phyloP scores from a whole-genome alignment of 2,888 invertebrate species.

The Ischnura elegans region DNA sequence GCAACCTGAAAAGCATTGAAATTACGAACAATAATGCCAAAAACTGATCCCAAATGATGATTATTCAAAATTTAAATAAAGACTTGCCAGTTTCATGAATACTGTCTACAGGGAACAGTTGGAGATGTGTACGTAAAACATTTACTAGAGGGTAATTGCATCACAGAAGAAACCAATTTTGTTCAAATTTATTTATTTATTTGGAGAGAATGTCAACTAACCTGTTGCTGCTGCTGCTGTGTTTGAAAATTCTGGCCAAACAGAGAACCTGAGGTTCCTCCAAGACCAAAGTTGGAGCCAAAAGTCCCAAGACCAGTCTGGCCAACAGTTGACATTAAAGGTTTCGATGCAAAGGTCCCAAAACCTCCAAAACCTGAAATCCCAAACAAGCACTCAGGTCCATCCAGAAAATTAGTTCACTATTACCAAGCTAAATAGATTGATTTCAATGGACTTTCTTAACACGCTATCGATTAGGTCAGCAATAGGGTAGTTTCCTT shows the following conservation, averaged over 20 bases:
- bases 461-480: no score
- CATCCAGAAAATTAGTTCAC: no score
- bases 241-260: slow-evolving; percentile 51
- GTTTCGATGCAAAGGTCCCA: slow-evolving; percentile 70
- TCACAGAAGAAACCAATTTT: slow-evolving; percentile 15
- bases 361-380: slow-evolving; percentile 72
- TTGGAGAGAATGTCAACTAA: slow-evolving; percentile 70
- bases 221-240: slow-evolving; percentile 77
- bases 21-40: no score
- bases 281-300: slow-evolving; percentile 74
- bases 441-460: no score
- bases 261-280: slow-evolving; percentile 72
- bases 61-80: no score
- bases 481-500: no score
- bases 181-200: slow-evolving; percentile 62
- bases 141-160: no score
- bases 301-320: slow-evolving; percentile 65
- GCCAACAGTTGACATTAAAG: slow-evolving; percentile 62
- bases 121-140: no score
- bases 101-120: no score
- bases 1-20: slow-evolving; percentile 79
- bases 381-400: background rate
- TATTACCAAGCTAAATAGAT: no score
- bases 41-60: no score
- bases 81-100: no score